These are phyloP conservation scores for Phthorimaea operculella DNA, from an alignment of 1,140 invertebrate species.

Conservation along the genomic window DNA sequence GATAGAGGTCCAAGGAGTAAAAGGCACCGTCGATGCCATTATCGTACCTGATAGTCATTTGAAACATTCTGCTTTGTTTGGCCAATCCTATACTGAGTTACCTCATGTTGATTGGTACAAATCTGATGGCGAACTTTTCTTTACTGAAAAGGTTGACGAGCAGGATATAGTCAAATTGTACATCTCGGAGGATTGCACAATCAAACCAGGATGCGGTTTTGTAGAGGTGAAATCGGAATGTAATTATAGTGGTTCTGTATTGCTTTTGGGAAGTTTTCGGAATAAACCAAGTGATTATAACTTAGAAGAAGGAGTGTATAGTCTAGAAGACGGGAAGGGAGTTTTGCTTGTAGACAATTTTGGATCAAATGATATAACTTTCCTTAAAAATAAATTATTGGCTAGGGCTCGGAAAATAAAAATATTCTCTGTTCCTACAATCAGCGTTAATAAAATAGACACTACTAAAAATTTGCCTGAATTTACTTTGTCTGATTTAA, in stretches of 20 bases:
- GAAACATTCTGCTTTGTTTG: not conserved
- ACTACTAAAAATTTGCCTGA: not conserved
- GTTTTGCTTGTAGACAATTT: no score
- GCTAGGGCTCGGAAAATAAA: not conserved
- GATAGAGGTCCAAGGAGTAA: not conserved
- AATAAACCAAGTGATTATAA: no score
- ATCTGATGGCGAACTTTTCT: not conserved
- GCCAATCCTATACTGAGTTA: not conserved
- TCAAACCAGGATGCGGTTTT: not conserved
- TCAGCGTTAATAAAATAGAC: not conserved
- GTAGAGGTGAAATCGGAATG: no score
- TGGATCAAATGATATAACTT: no score
- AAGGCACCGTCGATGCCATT: not conserved
- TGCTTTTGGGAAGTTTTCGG: no score
- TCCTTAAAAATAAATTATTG: no score
- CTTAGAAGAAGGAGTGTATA: no score
- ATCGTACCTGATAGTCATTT: not conserved
- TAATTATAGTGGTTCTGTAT: no score
- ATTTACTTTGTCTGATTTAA: not conserved
- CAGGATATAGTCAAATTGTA: not conserved
- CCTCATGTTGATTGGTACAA: not conserved
- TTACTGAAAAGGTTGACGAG: not conserved
- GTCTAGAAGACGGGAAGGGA: no score
- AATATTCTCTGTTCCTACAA: not conserved
- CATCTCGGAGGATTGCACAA: not conserved